A percentile compares a stretch with the other conserved stretches of the same genome.
These are phyloP conservation scores for Phaonia tiefii DNA, from an alignment of 2,888 invertebrate species.

Conservation along the genomic window DNA sequence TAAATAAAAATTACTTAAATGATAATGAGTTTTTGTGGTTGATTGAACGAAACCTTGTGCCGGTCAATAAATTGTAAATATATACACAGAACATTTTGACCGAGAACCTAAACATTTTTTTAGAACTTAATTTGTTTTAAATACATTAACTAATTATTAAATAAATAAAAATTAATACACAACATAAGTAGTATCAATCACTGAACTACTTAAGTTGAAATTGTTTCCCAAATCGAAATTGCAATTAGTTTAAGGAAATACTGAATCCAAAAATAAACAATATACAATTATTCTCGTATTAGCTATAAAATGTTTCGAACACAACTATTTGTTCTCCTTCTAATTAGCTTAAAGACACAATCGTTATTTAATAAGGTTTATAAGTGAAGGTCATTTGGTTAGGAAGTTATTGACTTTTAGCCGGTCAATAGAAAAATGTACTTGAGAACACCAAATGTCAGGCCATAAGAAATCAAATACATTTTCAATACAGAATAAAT, in stretches of 20 bases:
- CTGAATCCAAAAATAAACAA: slow-evolving; percentile 1
- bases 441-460: background rate
- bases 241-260: slow-evolving; percentile 37
- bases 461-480: no score
- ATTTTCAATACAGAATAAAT: background rate
- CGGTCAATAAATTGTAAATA: background rate
- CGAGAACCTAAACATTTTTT: slow-evolving; percentile 6
- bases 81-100: no score
- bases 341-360: background rate
- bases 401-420: slow-evolving; percentile 55
- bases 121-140: background rate
- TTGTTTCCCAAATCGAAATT: background rate
- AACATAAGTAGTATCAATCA: background rate
- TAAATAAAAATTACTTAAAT: slow-evolving; percentile 21
- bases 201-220: no score
- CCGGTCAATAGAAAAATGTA: slow-evolving; percentile 46
- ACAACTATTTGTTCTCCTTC: background rate
- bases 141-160: background rate
- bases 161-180: background rate
- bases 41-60: slow-evolving; percentile 12
- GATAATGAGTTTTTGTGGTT: slow-evolving; percentile 11
- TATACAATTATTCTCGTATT: background rate
- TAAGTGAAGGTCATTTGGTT: slow-evolving; percentile 49
- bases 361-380: slow-evolving; percentile 14
- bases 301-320: background rate